Percentiles rank a stretch among this genome's conserved stretches.
phyloP scores from a whole-genome alignment of 30 jellyfish, hydroid and myxozoan genomes.

The Sanderia malayensis region DNA sequence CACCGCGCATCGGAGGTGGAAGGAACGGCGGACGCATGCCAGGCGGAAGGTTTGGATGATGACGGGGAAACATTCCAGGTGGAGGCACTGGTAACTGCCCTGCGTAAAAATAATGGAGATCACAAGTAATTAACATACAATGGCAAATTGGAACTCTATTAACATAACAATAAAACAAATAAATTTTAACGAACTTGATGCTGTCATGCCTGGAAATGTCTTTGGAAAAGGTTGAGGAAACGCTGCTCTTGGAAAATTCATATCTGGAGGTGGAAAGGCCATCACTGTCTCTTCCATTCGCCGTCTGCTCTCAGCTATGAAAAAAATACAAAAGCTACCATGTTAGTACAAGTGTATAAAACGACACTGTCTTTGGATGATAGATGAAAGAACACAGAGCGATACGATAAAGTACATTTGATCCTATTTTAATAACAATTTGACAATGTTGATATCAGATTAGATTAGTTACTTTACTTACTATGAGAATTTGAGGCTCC shows the following conservation, averaged over 20 bases:
- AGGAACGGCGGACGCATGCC: constrained; percentile 66
- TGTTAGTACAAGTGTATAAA: no score
- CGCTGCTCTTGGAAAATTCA: constrained; percentile 67
- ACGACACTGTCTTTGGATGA: no score
- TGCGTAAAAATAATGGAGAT: constrained; percentile 1
- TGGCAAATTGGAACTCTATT: no score
- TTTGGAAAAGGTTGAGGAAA: constrained; percentile 72
- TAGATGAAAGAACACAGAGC: no score
- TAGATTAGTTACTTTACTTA: no score
- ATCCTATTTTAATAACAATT: no score
- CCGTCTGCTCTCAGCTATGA: constrained; percentile 64
- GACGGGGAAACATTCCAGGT: constrained; percentile 66
- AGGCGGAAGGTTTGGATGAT: constrained; percentile 55
- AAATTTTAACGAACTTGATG: no score
- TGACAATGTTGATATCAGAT: no score
- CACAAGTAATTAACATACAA: no score
- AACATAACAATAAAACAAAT: no score
- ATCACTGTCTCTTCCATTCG: constrained; percentile 63
- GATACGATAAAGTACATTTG: no score
- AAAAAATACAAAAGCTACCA: not conserved
- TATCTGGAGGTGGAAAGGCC: constrained; percentile 55
- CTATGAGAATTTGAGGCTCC: constrained; percentile 67
- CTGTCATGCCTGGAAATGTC: constrained; percentile 73
- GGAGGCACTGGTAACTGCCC: constrained; percentile 58
- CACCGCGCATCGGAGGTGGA: constrained; percentile 65